Evolutionary conservation across 1,140 invertebrate species (phyloP).

Genomic region (Cryptotermes secundus): DNA sequence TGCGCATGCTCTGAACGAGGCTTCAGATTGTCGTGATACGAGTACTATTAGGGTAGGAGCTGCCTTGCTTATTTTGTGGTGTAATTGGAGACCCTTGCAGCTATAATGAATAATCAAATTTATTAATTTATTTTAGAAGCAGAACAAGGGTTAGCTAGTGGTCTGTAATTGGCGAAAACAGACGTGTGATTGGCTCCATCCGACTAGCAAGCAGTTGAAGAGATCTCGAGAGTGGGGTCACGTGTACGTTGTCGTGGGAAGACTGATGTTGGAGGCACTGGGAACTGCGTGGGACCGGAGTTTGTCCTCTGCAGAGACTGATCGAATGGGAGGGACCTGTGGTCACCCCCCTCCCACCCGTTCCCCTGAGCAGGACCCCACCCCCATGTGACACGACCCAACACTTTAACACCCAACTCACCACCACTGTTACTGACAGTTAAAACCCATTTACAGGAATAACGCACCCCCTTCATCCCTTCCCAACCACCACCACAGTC

Average conservation of each 20-base stretch:
- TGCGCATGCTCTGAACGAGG: background rate
- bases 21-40: background rate
- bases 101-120: background rate
- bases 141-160: background rate
- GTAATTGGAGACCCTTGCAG: background rate
- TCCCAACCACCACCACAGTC: background rate
- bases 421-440: constrained; percentile 22
- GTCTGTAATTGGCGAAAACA: background rate
- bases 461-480: background rate
- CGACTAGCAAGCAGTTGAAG: background rate
- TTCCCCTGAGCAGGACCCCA: background rate
- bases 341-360: background rate
- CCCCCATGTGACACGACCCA: background rate
- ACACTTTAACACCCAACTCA: constrained; percentile 26
- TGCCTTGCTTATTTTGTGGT: background rate
- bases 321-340: constrained; percentile 4
- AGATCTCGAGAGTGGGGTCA: constrained; percentile 17
- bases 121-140: background rate
- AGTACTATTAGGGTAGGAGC: background rate
- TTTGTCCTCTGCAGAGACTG: background rate
- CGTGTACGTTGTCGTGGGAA: constrained; percentile 9
- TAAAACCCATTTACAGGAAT: constrained; percentile 26
- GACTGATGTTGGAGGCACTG: background rate
- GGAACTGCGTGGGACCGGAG: background rate
- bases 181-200: background rate